Evolutionary conservation across 2,113 vertebrate species (phyloP).

Genomic region (Sinosuthora webbiana): DNA sequence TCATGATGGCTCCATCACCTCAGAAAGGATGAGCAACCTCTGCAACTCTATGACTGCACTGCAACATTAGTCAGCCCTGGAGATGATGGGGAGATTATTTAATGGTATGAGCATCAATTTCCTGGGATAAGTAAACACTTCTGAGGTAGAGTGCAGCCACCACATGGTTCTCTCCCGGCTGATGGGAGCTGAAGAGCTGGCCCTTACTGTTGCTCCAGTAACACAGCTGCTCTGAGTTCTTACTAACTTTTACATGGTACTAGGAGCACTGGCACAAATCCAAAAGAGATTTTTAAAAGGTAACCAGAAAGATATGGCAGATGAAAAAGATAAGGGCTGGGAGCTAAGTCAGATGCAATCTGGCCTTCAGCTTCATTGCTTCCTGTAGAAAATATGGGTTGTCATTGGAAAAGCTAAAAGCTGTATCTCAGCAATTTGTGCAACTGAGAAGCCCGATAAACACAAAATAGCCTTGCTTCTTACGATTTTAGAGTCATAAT

Average conservation of each 20-base stretch:
- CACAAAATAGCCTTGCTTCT: constrained; percentile 6
- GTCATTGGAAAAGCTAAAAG: constrained; percentile 17
- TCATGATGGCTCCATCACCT: not conserved
- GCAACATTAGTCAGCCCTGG: not conserved
- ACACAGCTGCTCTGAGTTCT: not conserved
- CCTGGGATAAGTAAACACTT: not conserved
- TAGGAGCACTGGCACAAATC: not conserved
- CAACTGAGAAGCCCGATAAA: constrained; percentile 14
- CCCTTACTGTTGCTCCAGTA: not conserved
- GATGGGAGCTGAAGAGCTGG: not conserved
- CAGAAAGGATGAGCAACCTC: not conserved
- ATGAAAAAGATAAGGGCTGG: not conserved
- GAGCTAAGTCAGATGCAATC: not conserved
- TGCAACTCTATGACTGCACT: not conserved
- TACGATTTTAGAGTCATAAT: not conserved
- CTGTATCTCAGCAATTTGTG: constrained; percentile 4
- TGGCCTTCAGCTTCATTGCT: not conserved
- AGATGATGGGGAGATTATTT: not conserved
- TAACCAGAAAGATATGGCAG: not conserved
- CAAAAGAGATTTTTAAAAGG: not conserved
- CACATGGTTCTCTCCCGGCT: not conserved
- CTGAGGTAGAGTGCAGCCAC: not conserved
- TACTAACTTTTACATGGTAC: not conserved
- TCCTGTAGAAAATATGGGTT: not conserved
- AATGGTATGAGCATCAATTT: not conserved